These are phyloP conservation scores for Torymus auratus DNA, from an alignment of 2,888 invertebrate species.

Conservation along the genomic window DNA sequence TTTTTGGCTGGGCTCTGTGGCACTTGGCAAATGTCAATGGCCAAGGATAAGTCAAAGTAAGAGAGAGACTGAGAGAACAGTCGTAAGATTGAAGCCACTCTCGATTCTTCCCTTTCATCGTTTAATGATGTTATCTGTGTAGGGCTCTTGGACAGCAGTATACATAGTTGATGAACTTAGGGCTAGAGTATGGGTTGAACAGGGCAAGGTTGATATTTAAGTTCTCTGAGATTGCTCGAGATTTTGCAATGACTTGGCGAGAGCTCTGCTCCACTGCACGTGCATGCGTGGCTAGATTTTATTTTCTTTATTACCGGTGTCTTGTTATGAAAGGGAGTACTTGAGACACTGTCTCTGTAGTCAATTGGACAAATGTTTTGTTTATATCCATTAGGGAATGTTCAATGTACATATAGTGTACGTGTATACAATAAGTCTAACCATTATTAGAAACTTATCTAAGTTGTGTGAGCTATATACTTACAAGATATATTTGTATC, in stretches of 20 bases:
- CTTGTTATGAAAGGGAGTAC: not conserved
- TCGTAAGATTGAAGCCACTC: slow-evolving; percentile 14
- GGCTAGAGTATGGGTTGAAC: not conserved
- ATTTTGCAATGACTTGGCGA: slow-evolving; percentile 48
- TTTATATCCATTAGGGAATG: too few relatives aligned
- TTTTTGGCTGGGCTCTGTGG: not conserved
- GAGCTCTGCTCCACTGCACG: not conserved
- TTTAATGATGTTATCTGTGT: not conserved
- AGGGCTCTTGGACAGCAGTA: not conserved
- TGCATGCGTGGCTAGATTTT: not conserved
- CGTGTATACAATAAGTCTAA: too few relatives aligned
- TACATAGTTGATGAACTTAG: not conserved
- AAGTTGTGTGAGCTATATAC: too few relatives aligned
- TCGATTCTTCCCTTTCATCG: slow-evolving; percentile 7
- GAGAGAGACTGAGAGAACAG: too few relatives aligned
- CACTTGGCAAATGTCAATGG: slow-evolving; percentile 34
- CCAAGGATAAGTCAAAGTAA: slow-evolving; percentile 25
- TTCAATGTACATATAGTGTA: too few relatives aligned
- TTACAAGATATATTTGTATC: too few relatives aligned
- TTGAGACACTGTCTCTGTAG: too few relatives aligned
- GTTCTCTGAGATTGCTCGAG: slow-evolving; percentile 19
- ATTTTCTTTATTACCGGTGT: slow-evolving; percentile 22
- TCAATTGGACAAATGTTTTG: too few relatives aligned
- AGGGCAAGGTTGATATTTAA: not conserved
- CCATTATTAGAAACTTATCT: too few relatives aligned